Evolutionary conservation across 2,888 invertebrate species (phyloP), one percentile per base, ranked within the genome.

Genomic region (Ptychoptera albimana): DNA sequence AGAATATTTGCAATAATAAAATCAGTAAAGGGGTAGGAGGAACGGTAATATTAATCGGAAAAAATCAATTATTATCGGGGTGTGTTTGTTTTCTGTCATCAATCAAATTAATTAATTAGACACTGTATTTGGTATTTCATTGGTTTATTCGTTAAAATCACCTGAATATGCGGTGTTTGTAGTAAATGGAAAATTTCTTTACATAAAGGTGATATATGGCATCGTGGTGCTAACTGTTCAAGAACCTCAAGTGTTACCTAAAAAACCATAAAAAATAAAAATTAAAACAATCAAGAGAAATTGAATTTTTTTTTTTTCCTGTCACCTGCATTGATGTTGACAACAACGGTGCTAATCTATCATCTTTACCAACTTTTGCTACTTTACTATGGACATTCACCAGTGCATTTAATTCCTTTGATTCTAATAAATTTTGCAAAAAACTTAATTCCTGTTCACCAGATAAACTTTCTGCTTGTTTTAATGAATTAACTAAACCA

Each of bases 321-420:
- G 34, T 35, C 40, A 80, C 79, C 67, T 85, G 81, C 75, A 87
- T 82, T 5, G 86, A 80, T 61, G 86, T 86, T 12, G 88, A 88
- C 8, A 89, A 69, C 41, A 86, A 71, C 0, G 89, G 88, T 56
- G 81, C 84, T 58, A 86, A 79, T 54, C 82, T 81, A 55, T 87
- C 86, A 70, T 86, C 85, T 57, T 82, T 80, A 44, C 82, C 81
- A 66, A 83, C 83, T 54, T 79, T 82, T 47, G 82, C 74, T 54
- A 88, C 87, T 66, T 85, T 86, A 60, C 88, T 88, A 63, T 91
- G 89, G 48, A 89, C 88, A 67, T 87, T 85, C 29, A 91, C 87
- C 53, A 92, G 70, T 31, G 91, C 89, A 67, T 89, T 84, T 2
- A 92, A 73, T 60, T 89, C 86, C 63, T 82, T 85, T 7, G 87